phyloP scores from a whole-genome alignment of 1,140 invertebrate species.

The Psilanteris sp. region DNA sequence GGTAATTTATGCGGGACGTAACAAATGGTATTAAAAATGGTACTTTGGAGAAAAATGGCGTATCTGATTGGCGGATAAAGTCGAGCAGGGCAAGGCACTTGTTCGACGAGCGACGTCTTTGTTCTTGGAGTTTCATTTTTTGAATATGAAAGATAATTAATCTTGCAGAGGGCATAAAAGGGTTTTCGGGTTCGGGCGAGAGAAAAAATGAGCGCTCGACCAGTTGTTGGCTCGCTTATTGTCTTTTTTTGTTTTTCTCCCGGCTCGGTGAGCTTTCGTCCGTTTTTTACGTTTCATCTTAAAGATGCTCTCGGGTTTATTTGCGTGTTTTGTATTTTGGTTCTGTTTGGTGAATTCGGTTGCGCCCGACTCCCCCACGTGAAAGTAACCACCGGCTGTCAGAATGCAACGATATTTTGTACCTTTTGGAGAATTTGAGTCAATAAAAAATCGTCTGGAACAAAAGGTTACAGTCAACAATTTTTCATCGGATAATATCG shows the following conservation, averaged over 20 bases:
- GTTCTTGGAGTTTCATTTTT: conserved; percentile 78
- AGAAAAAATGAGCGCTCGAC: conserved; percentile 77
- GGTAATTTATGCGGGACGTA: conserved; percentile 40
- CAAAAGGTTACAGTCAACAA: conserved; percentile 72
- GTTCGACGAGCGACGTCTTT: conserved; percentile 65
- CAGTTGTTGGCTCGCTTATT: conserved; percentile 65
- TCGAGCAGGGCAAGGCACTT: conserved; percentile 60
- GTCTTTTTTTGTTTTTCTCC: conserved; percentile 63
- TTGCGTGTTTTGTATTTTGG: conserved; percentile 23
- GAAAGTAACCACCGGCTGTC: conserved; percentile 49
- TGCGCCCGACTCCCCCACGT: conserved; percentile 36
- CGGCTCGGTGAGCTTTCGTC: conserved; percentile 36
- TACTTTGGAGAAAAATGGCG: conserved; percentile 53
- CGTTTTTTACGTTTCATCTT: conserved; percentile 37
- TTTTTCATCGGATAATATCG: conserved; percentile 76
- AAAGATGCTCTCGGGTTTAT: conserved; percentile 18
- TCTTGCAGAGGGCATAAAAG: conserved; percentile 78
- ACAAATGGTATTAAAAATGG: conserved; percentile 58
- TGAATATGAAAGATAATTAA: conserved; percentile 79
- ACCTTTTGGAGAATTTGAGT: conserved; percentile 72
- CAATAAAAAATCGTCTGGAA: conserved; percentile 76
- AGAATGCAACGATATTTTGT: conserved; percentile 56
- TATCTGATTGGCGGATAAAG: conserved; percentile 64
- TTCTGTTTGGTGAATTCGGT: conserved; percentile 47
- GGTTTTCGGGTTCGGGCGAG: conserved; percentile 77